Evolutionary conservation across 2,888 invertebrate genomes (phyloP).

Genomic region (Leucozona laternaria): DNA sequence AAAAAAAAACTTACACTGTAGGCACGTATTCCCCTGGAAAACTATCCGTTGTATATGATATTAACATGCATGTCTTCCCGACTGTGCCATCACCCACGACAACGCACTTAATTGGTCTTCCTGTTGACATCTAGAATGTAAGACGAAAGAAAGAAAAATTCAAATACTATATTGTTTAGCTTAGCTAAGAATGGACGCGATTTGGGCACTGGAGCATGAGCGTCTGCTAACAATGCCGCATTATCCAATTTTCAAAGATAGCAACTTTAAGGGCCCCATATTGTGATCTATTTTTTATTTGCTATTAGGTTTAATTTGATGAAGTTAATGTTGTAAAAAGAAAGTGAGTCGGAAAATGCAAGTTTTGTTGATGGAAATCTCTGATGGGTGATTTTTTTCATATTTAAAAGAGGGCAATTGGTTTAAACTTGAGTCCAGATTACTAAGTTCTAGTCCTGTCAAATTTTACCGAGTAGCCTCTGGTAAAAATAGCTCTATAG

Average conservation of each 20-base stretch:
- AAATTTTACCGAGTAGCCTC: no score
- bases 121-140: conserved; percentile 90
- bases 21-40: conserved; percentile 98
- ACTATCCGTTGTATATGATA: conserved; percentile 96
- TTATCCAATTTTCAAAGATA: neutral
- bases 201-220: neutral
- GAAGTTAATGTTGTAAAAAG: no score
- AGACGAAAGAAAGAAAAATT: conserved; percentile 31
- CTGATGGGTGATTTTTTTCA: no score
- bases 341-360: no score
- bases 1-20: conserved; percentile 89
- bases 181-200: neutral
- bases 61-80: conserved; percentile 97
- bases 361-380: no score
- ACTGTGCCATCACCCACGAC: conserved; percentile 97
- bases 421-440: no score
- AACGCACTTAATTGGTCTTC: conserved; percentile 96
- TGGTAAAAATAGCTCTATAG: no score
- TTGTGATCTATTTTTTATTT: neutral
- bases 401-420: no score
- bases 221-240: neutral
- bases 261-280: neutral
- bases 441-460: no score
- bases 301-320: neutral
- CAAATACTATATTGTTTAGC: conserved; percentile 26